Percentiles rank a stretch among this genome's conserved stretches.
These are phyloP conservation scores for Crepidodera aurea DNA, from an alignment of 2,888 invertebrate genomes.

Conservation along the genomic window DNA sequence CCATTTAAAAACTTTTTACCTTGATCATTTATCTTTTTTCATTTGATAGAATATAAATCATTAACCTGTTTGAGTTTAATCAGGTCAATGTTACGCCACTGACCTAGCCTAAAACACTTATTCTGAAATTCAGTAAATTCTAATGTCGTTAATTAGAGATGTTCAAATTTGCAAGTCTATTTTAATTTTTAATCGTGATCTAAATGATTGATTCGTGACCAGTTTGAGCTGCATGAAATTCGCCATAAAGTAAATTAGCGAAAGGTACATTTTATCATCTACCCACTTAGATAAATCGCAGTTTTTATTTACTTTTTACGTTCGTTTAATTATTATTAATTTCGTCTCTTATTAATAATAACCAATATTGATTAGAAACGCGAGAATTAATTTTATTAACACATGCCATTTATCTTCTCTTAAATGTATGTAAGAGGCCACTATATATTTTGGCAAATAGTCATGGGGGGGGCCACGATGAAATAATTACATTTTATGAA, in stretches of 20 bases:
- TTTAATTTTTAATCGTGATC: slow-evolving; percentile 12
- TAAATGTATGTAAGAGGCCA: too few relatives aligned
- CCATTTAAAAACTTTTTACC: too few relatives aligned
- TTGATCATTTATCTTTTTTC: too few relatives aligned
- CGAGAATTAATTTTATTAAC: too few relatives aligned
- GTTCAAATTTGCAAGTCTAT: slow-evolving; percentile 11
- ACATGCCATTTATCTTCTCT: too few relatives aligned
- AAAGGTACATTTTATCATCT: not conserved
- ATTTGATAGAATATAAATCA: too few relatives aligned
- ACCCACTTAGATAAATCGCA: not conserved
- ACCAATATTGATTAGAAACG: too few relatives aligned
- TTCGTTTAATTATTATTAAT: not conserved
- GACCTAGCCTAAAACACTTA: not conserved
- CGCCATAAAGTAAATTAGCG: not conserved
- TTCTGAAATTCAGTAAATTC: not conserved
- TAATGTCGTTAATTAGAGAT: not conserved
- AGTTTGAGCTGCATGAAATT: slow-evolving; percentile 2
- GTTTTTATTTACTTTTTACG: not conserved
- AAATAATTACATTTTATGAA: too few relatives aligned
- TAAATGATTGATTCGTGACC: slow-evolving; percentile 4
- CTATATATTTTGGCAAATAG: too few relatives aligned
- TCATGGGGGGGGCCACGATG: too few relatives aligned
- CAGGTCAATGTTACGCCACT: not conserved
- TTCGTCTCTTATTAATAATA: too few relatives aligned
- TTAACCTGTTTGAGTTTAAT: too few relatives aligned